A percentile compares a stretch with the other conserved stretches of the same genome.
Conservation (phyloP, 23 tunicate genomes). For the Halocynthia aurantium region DNA sequence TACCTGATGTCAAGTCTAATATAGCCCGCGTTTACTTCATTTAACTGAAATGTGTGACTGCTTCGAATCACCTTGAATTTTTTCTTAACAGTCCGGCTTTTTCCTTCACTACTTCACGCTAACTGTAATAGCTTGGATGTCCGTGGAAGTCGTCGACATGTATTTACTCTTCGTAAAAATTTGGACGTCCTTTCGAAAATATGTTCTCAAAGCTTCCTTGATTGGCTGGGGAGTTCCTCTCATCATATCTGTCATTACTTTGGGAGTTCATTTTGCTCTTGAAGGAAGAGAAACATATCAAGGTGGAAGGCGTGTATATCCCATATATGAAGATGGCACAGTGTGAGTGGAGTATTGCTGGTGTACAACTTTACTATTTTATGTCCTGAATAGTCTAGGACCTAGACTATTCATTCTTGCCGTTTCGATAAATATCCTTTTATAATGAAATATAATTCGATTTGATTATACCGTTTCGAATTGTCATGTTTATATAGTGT, state of each 20-base stretch:
- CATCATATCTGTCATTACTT: constrained; percentile 37
- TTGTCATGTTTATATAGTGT: no score
- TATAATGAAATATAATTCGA: no score
- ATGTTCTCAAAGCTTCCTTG: constrained; percentile 36
- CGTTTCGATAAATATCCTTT: no score
- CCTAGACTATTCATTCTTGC: no score
- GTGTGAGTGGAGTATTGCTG: constrained; percentile 35
- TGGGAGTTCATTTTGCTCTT: constrained; percentile 47
- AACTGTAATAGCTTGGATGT: constrained; percentile 80
- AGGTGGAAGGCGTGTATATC: constrained; percentile 38
- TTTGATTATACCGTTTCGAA: no score
- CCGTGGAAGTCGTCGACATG: constrained; percentile 81
- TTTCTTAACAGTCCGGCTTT: constrained; percentile 56
- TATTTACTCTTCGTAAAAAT: constrained; percentile 79
- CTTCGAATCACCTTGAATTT: background rate
- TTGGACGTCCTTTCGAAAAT: constrained; percentile 31
- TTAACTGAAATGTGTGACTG: no score
- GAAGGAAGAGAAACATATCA: constrained; percentile 1
- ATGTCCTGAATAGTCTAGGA: no score
- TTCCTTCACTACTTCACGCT: constrained; percentile 68
- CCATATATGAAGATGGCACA: constrained; percentile 40
- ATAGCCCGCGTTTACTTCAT: no score
- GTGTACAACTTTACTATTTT: no score
- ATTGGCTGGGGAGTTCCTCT: constrained; percentile 78
- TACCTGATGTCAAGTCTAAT: background rate